phyloP scores from a whole-genome alignment of 2,113 vertebrate species.

The Platycercus adscitus region DNA sequence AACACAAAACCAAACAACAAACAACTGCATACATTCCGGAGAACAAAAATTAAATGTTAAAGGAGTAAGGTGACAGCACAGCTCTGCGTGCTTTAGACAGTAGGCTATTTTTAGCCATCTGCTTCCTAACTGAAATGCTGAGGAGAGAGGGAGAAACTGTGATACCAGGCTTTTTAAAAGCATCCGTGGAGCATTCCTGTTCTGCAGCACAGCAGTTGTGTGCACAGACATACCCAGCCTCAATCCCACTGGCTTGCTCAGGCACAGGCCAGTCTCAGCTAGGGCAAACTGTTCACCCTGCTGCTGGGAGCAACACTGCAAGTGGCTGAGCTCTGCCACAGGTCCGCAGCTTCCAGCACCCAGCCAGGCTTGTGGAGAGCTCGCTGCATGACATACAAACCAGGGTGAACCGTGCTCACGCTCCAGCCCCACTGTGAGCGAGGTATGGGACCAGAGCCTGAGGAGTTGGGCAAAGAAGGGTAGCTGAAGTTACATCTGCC shows the following conservation, averaged over 20 bases:
- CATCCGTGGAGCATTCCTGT: neutral
- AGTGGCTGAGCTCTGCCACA: neutral
- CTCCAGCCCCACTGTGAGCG: neutral
- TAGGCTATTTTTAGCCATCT: constrained; percentile 11
- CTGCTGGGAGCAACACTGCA: neutral
- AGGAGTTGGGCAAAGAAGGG: no score
- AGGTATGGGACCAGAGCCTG: neutral
- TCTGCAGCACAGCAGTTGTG: neutral
- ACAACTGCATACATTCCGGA: neutral
- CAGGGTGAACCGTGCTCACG: neutral
- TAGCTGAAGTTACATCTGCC: no score
- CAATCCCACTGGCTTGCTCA: neutral
- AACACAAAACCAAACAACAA: neutral
- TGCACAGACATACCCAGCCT: neutral
- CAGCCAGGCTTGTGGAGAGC: neutral
- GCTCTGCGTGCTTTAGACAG: neutral
- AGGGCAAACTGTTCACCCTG: neutral
- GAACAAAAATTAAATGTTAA: neutral
- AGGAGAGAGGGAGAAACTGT: neutral
- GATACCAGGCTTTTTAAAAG: neutral
- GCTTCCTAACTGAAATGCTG: neutral
- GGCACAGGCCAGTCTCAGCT: neutral
- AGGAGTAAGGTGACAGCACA: neutral
- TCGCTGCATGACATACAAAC: neutral
- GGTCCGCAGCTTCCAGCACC: neutral